phyloP scores from a whole-genome alignment of 2,797 vertebrate genomes.

The Heteromormyrus szaboi region DNA sequence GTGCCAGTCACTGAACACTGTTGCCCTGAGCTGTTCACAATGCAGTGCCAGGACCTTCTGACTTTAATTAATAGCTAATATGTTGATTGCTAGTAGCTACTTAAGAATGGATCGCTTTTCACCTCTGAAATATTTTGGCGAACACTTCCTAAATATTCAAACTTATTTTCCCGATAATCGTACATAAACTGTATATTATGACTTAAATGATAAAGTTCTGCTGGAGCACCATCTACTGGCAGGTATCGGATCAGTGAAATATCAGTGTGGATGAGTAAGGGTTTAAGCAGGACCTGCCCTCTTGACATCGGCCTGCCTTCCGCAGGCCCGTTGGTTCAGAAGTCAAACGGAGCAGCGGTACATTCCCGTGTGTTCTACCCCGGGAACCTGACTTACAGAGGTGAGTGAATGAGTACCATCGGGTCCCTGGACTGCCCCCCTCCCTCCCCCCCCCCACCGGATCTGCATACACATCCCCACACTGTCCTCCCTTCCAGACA shows the following conservation, averaged over 20 bases:
- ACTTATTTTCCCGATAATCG: background rate
- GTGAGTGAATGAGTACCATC: conserved; percentile 47
- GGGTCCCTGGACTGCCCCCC: no score
- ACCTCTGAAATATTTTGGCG: background rate
- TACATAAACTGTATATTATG: background rate
- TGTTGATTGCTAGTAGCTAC: background rate
- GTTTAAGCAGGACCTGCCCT: background rate
- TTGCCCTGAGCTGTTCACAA: no score
- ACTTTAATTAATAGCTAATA: background rate
- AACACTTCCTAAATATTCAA: background rate
- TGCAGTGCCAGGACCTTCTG: background rate
- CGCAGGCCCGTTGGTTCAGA: conserved; percentile 60
- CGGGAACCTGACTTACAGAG: conserved; percentile 78
- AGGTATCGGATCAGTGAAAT: background rate
- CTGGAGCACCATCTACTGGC: conserved; percentile 20
- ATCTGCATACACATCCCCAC: background rate
- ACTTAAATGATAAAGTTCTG: background rate
- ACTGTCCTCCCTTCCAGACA: conserved; percentile 52
- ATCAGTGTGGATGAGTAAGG: background rate
- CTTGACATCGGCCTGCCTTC: background rate
- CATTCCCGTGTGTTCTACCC: conserved; percentile 67
- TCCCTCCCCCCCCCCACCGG: background rate
- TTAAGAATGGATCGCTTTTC: background rate
- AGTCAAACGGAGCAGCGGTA: conserved; percentile 57
- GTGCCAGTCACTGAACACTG: no score